Conservation (phyloP, 2,888 invertebrate species). For the Vannuccia rotundouncinata region DNA sequence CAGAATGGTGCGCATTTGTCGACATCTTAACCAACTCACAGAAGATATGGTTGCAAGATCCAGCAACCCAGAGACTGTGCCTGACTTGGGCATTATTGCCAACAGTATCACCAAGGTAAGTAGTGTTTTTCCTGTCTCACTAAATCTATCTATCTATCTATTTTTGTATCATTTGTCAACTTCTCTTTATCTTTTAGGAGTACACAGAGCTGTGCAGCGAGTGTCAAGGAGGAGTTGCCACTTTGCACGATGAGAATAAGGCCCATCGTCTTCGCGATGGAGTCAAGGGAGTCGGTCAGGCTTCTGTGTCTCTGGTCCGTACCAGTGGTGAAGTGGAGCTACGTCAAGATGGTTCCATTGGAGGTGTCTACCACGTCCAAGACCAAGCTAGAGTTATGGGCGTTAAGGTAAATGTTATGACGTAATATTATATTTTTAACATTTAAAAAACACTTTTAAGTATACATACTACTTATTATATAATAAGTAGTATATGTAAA, state of each 20-base stretch:
- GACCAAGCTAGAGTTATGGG: not conserved
- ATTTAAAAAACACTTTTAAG: no score
- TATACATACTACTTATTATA: no score
- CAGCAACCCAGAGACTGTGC: constrained; percentile 27
- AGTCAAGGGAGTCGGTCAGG: constrained; percentile 34
- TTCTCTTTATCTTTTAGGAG: constrained; percentile 28
- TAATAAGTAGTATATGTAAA: no score
- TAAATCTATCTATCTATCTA: not conserved
- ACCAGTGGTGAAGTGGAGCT: not conserved
- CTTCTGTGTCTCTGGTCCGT: constrained; percentile 38
- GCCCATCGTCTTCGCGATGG: not conserved
- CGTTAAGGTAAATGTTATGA: no score
- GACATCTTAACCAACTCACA: constrained; percentile 82
- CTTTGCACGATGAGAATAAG: not conserved
- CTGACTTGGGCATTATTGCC: constrained; percentile 24
- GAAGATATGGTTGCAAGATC: constrained; percentile 74
- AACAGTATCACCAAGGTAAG: not conserved
- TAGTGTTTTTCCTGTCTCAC: not conserved
- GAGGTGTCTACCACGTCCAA: not conserved
- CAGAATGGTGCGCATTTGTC: constrained; percentile 84
- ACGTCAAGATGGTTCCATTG: not conserved
- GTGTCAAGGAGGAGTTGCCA: constrained; percentile 31
- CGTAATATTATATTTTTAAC: no score
- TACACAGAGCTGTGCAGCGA: constrained; percentile 23
- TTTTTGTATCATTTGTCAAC: not conserved